Evolutionary conservation across 2,113 vertebrate species (phyloP).

Genomic region (Polyodon spathula): DNA sequence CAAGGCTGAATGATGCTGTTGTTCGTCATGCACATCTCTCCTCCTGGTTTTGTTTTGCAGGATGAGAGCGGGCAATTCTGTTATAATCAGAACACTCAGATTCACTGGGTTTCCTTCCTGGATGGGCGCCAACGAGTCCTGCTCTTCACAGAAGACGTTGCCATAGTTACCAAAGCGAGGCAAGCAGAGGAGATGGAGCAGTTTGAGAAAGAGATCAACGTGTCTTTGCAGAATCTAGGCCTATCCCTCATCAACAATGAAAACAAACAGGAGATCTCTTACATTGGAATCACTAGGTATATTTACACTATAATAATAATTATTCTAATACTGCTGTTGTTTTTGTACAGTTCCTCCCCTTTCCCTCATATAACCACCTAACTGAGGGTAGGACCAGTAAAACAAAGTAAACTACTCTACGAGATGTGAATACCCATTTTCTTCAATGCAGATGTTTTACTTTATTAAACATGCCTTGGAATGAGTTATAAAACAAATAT

Average conservation of each 20-base stretch:
- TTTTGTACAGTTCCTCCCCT: no score
- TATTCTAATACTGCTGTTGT: no score
- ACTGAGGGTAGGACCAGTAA: no score
- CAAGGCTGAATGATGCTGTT: no score
- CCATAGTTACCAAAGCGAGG: slow-evolving; percentile 77
- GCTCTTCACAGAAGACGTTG: slow-evolving; percentile 87
- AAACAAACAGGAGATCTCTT: slow-evolving; percentile 80
- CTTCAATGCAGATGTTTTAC: no score
- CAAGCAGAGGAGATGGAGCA: slow-evolving; percentile 92
- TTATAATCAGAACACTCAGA: slow-evolving; percentile 63
- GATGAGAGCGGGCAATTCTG: slow-evolving; percentile 83
- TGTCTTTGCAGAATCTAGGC: slow-evolving; percentile 85
- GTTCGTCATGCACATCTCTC: neutral
- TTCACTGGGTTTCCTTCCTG: slow-evolving; percentile 93
- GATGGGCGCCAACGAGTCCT: slow-evolving; percentile 87
- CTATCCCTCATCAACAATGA: slow-evolving; percentile 84
- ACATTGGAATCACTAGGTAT: slow-evolving; percentile 89
- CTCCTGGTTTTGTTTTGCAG: slow-evolving; percentile 39
- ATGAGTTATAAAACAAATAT: no score
- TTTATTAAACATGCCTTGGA: no score
- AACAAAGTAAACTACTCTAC: slow-evolving; percentile 31
- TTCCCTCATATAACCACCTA: no score
- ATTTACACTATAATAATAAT: no score
- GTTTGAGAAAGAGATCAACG: slow-evolving; percentile 73
- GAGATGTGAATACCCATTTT: no score